Evolutionary conservation across 1,140 invertebrate species (phyloP).

Genomic region (Globodera rostochiensis): DNA sequence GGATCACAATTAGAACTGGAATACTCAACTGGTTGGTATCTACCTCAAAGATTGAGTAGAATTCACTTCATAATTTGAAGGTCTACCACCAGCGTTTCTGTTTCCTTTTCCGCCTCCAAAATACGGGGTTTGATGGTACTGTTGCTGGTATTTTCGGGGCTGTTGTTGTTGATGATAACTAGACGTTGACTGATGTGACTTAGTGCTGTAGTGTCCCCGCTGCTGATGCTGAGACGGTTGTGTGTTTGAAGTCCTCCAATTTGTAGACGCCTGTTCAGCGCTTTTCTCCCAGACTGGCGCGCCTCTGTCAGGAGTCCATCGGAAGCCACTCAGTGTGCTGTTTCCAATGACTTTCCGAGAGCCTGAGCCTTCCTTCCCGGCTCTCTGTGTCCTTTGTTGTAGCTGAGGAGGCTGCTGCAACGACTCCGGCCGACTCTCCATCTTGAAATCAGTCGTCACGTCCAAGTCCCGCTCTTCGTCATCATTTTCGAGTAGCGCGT

Average conservation of each 20-base stretch:
- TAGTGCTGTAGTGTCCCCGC: neutral
- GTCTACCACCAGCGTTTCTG: slow-evolving; percentile 10
- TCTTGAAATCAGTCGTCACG: slow-evolving; percentile 5
- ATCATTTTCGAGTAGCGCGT: slow-evolving; percentile 27
- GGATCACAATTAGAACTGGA: neutral
- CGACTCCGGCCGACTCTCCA: neutral
- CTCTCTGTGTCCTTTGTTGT: neutral
- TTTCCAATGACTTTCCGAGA: neutral
- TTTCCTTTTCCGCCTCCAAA: too few species aligned
- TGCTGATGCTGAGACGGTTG: slow-evolving; percentile 1
- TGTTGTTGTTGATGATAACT: slow-evolving; percentile 3
- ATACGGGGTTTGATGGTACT: neutral
- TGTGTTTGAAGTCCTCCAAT: neutral
- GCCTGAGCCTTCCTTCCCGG: neutral
- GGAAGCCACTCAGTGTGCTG: neutral
- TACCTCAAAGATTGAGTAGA: neutral
- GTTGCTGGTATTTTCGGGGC: slow-evolving; percentile 6
- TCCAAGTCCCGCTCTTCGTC: slow-evolving; percentile 30
- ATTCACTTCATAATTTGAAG: neutral
- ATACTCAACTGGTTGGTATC: neutral
- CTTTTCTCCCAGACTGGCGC: too few species aligned
- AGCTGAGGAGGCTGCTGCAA: neutral
- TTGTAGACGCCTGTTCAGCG: neutral
- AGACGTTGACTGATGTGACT: neutral
- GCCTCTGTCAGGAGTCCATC: neutral